phyloP scores from a whole-genome alignment of 2,888 invertebrate genomes.

The Bellardia bayeri region DNA sequence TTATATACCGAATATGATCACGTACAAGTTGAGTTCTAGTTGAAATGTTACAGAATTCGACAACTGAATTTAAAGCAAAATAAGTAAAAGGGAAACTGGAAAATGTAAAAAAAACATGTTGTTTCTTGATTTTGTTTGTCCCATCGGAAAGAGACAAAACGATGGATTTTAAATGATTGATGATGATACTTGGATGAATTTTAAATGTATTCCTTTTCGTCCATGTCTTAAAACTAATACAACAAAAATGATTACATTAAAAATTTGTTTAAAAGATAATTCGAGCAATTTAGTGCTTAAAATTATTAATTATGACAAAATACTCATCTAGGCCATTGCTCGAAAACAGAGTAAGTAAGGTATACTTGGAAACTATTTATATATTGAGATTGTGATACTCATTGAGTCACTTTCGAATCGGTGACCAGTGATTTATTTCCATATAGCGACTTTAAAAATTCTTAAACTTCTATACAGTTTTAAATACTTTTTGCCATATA shows the following conservation, averaged over 20 bases:
- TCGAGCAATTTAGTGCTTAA: neutral
- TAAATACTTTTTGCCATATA: too few relatives aligned
- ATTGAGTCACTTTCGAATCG: too few relatives aligned
- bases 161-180: conserved; percentile 59
- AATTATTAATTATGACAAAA: too few relatives aligned
- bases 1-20: conserved; percentile 62
- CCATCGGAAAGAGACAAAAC: conserved; percentile 23
- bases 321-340: too few relatives aligned
- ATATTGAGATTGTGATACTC: too few relatives aligned
- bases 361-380: too few relatives aligned
- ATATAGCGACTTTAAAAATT: too few relatives aligned
- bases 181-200: conserved; percentile 8
- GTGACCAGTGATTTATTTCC: too few relatives aligned
- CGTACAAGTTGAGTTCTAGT: conserved; percentile 54
- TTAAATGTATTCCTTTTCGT: neutral
- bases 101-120: conserved; percentile 50
- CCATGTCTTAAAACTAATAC: neutral
- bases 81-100: conserved; percentile 1
- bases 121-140: conserved; percentile 58
- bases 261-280: neutral
- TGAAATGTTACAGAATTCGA: conserved; percentile 49
- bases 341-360: too few relatives aligned
- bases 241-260: neutral
- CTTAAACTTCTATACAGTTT: too few relatives aligned
- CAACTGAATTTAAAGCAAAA: conserved; percentile 26